Evolutionary conservation across 2,797 vertebrate genomes (phyloP).

Genomic region (Orestias chungarensis): DNA sequence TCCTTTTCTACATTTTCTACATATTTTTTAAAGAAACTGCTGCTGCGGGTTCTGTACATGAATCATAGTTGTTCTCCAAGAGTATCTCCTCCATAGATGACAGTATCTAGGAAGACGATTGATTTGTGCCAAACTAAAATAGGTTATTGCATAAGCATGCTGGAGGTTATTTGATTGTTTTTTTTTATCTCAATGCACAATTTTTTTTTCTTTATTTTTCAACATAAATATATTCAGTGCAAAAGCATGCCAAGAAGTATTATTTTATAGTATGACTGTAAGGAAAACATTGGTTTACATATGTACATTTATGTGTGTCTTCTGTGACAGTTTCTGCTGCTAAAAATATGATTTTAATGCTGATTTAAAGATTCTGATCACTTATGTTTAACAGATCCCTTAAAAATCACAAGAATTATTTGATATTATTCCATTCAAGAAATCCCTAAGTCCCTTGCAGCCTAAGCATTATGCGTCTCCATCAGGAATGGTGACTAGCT

Average conservation of each 20-base stretch:
- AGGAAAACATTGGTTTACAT: slow-evolving; percentile 33
- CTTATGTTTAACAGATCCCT: not conserved
- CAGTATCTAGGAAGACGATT: slow-evolving; percentile 37
- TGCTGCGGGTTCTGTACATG: slow-evolving; percentile 36
- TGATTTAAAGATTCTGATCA: slow-evolving; percentile 7
- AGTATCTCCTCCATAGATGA: slow-evolving; percentile 30
- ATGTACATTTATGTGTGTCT: slow-evolving; percentile 29
- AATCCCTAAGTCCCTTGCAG: not conserved
- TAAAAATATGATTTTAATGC: slow-evolving; percentile 4
- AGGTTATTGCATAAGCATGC: slow-evolving; percentile 26
- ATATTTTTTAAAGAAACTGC: slow-evolving; percentile 43
- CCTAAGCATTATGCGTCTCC: not conserved
- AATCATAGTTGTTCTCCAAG: slow-evolving; percentile 49
- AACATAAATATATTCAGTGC: slow-evolving; percentile 25
- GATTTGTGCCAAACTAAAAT: slow-evolving; percentile 46
- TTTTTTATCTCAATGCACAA: slow-evolving; percentile 10
- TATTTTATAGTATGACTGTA: slow-evolving; percentile 34
- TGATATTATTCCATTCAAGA: not conserved
- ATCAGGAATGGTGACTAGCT: not conserved
- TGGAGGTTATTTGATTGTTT: slow-evolving; percentile 7
- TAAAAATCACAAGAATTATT: not conserved
- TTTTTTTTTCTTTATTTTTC: slow-evolving; percentile 5
- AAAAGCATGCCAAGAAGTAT: slow-evolving; percentile 35
- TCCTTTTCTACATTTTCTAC: slow-evolving; percentile 31
- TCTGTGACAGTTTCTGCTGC: slow-evolving; percentile 10